Conservation (phyloP, 30 jellyfish, hydroid and myxozoan species). For the Aurelia aurita region DNA sequence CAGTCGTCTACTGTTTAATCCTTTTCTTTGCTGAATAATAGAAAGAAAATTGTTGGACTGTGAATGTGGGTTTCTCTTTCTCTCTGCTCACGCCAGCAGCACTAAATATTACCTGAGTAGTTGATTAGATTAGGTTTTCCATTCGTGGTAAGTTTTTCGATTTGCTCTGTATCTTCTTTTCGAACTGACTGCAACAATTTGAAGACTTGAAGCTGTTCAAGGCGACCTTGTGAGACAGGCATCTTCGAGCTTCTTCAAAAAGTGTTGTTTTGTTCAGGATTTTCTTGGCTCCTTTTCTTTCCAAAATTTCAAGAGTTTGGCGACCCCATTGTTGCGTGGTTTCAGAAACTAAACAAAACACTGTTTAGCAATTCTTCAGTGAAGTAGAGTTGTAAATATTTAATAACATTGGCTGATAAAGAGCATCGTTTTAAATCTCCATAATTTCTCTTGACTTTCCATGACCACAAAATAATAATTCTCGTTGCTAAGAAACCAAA, state of each 20-base stretch:
- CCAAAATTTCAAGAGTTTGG: too few species aligned
- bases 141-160: conserved; percentile 66
- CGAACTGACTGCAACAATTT: conserved; percentile 90
- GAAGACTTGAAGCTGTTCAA: conserved; percentile 81
- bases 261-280: too few species aligned
- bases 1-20: too few species aligned
- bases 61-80: too few species aligned
- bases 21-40: too few species aligned
- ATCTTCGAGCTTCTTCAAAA: background rate
- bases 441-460: background rate
- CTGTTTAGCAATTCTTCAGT: background rate
- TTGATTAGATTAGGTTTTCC: conserved; percentile 94
- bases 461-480: conserved; percentile 16
- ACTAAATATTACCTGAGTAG: conserved; percentile 77
- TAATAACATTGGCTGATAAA: conserved; percentile 59
- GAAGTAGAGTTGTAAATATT: conserved; percentile 7
- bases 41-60: too few species aligned
- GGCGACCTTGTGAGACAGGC: conserved; percentile 90
- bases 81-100: background rate
- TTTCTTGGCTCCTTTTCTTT: too few species aligned
- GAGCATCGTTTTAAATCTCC: conserved; percentile 54
- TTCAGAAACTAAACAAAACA: background rate
- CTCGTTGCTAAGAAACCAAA: conserved; percentile 28
- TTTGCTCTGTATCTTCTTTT: conserved; percentile 66
- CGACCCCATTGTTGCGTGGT: conserved; percentile 16